These are phyloP conservation scores for Hydrochoerus hydrochaeris DNA, from an alignment of 2,113 vertebrate species.

Conservation along the genomic window DNA sequence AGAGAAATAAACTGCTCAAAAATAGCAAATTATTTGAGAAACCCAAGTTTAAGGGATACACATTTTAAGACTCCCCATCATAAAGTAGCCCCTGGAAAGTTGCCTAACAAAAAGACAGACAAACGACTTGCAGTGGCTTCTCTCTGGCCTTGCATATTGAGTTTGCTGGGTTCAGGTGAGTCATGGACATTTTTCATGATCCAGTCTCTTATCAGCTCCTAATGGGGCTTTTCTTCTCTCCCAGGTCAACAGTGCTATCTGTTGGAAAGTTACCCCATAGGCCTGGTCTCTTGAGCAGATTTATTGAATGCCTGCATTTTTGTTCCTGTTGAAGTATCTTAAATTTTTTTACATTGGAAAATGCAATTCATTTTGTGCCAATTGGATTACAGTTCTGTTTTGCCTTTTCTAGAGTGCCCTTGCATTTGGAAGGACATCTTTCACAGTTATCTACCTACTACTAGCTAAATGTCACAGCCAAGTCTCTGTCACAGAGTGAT, in stretches of 20 bases:
- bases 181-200: neutral
- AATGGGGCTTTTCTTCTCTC: neutral
- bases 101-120: constrained; percentile 36
- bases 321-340: constrained; percentile 1
- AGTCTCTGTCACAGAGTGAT: neutral
- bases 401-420: constrained; percentile 19
- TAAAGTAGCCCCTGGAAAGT: neutral
- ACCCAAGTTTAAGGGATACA: neutral
- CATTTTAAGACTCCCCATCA: neutral
- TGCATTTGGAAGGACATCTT: constrained; percentile 22
- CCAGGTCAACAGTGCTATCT: neutral
- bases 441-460: constrained; percentile 6
- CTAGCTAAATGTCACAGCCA: neutral
- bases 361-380: neutral
- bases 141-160: neutral
- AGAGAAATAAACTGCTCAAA: constrained; percentile 83
- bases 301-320: neutral
- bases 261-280: neutral
- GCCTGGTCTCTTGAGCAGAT: constrained; percentile 12
- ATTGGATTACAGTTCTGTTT: neutral
- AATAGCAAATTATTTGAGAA: constrained; percentile 79
- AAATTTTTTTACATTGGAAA: constrained; percentile 32
- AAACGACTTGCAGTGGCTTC: neutral
- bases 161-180: constrained; percentile 53
- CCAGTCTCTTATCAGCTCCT: neutral